Evolutionary conservation across 2,797 vertebrate species (phyloP).

Genomic region (Eulemur rubriventer): DNA sequence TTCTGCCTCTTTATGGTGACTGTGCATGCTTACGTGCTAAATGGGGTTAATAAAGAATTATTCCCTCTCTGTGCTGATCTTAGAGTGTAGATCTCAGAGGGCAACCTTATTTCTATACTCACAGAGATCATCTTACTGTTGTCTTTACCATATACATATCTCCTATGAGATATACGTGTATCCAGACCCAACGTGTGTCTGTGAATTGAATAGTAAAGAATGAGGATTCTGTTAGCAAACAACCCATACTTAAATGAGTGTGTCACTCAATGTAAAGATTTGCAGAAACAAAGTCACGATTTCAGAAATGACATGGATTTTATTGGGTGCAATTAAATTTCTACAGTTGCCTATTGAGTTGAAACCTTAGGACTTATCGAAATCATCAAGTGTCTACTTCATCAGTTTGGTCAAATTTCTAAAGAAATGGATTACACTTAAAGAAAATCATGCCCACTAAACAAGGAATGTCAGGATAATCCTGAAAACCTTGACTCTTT

Average conservation of each 20-base stretch:
- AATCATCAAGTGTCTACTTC: neutral
- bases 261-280: neutral
- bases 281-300: neutral
- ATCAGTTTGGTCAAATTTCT: neutral
- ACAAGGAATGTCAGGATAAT: neutral
- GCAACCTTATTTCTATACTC: neutral
- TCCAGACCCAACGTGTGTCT: neutral
- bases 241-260: neutral
- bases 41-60: neutral
- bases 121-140: neutral
- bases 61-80: neutral
- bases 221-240: neutral
- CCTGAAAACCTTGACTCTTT: neutral
- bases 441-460: neutral
- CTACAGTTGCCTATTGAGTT: neutral
- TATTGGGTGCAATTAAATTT: neutral
- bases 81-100: neutral
- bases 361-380: slow-evolving; percentile 19
- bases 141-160: too few relatives aligned
- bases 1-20: neutral
- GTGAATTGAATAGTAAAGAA: neutral
- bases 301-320: slow-evolving; percentile 39
- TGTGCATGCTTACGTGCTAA: neutral
- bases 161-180: neutral
- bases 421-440: neutral